These are phyloP conservation scores for Temnothorax nylanderi DNA, from an alignment of 1,140 invertebrate species.

Conservation along the genomic window DNA sequence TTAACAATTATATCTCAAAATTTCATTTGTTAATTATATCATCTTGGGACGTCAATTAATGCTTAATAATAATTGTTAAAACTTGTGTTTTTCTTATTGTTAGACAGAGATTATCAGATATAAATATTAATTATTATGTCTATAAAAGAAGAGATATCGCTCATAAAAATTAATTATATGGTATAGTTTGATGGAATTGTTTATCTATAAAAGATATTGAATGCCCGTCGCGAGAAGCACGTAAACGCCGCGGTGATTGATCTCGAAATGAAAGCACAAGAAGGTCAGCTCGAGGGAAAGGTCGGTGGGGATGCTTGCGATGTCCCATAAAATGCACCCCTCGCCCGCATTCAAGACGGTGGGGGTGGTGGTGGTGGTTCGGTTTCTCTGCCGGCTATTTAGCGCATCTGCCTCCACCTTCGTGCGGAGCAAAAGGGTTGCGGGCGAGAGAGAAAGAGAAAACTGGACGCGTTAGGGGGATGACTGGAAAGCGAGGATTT, in stretches of 20 bases:
- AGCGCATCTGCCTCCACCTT: conserved; percentile 82
- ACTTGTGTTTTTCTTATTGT: not conserved
- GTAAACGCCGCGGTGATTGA: conserved; percentile 65
- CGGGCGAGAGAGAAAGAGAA: not conserved
- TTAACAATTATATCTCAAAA: not conserved
- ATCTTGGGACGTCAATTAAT: not conserved
- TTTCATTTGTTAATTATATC: not conserved
- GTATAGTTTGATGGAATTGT: not conserved
- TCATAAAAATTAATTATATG: not conserved
- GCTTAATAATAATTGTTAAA: not conserved
- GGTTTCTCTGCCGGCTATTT: conserved; percentile 82
- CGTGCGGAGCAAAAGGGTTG: conserved; percentile 53
- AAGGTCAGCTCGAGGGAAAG: conserved; percentile 63
- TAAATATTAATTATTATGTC: not conserved
- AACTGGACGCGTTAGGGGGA: conserved; percentile 21
- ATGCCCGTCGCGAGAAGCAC: not conserved
- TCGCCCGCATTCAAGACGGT: conserved; percentile 70
- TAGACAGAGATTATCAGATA: not conserved
- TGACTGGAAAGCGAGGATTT: conserved; percentile 64
- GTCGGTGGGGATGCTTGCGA: conserved; percentile 57
- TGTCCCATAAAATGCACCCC: conserved; percentile 73
- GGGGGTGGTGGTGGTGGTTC: conserved; percentile 72
- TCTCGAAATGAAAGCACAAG: conserved; percentile 40
- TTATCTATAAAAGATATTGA: not conserved
- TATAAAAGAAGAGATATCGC: not conserved